Evolutionary conservation across 2,797 vertebrate species (phyloP).

Genomic region (Chlorospingus semifuscus): DNA sequence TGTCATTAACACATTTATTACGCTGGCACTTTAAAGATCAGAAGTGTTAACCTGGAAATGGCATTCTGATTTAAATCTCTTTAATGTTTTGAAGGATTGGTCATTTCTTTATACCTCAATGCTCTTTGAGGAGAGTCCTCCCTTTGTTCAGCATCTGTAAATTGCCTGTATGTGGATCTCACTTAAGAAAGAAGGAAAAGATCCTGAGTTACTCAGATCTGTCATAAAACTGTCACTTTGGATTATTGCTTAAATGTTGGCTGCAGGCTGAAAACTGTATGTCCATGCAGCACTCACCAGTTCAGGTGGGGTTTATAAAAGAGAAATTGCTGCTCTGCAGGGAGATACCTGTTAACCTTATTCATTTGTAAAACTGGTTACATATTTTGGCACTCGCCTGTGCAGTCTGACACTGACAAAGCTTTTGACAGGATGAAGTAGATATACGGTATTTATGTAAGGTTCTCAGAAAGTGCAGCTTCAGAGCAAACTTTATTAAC

Average conservation of each 20-base stretch:
- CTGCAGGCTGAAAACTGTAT: conserved; percentile 25
- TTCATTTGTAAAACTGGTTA: conserved; percentile 38
- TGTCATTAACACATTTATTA: conserved; percentile 3
- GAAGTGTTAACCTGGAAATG: neutral
- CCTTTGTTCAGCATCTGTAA: conserved; percentile 20
- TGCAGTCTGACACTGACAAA: neutral
- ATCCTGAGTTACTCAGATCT: conserved; percentile 28
- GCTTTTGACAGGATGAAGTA: conserved; percentile 31
- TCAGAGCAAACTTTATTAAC: conserved; percentile 35
- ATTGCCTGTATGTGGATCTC: neutral
- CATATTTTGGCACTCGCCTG: neutral
- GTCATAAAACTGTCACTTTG: conserved; percentile 52
- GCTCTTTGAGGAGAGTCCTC: conserved; percentile 1
- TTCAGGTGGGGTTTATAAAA: conserved; percentile 40
- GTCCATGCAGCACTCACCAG: neutral
- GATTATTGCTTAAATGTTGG: conserved; percentile 39
- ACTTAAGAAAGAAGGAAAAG: conserved; percentile 20
- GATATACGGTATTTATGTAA: neutral
- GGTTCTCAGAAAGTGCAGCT: neutral
- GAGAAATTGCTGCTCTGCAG: conserved; percentile 50
- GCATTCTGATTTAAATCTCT: conserved; percentile 4
- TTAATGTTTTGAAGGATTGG: neutral
- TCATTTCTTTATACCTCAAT: neutral
- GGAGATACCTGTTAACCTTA: conserved; percentile 41
- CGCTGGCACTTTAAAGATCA: neutral